A percentile compares a stretch with the other conserved stretches of the same genome.
Conservation (phyloP, 2,888 invertebrate genomes). For the Bellardia bayeri region DNA sequence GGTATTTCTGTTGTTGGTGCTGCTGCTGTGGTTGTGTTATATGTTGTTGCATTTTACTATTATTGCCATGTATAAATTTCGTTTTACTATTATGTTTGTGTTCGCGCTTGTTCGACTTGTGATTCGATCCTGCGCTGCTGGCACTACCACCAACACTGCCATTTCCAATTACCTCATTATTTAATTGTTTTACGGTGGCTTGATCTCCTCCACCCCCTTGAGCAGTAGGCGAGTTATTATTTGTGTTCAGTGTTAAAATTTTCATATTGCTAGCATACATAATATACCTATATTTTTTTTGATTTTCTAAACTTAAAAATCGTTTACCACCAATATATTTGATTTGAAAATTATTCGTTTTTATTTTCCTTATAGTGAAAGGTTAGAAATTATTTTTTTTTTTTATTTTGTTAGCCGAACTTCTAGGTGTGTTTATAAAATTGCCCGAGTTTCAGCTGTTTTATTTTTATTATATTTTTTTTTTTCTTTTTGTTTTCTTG, state of each 20-base stretch:
- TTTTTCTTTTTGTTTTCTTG: conserved; percentile 31
- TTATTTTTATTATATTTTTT: no score
- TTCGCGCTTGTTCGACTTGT: conserved; percentile 66
- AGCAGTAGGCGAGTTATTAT: conserved; percentile 37
- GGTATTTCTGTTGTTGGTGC: conserved; percentile 60
- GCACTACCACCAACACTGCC: conserved; percentile 9
- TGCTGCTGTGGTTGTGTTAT: conserved; percentile 60
- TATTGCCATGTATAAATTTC: conserved; percentile 58
- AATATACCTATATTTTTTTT: conserved; percentile 37
- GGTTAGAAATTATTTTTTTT: conserved; percentile 34
- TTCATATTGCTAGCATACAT: conserved; percentile 78
- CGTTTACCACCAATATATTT: conserved; percentile 36
- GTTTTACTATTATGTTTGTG: conserved; percentile 71
- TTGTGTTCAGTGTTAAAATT: conserved; percentile 78
- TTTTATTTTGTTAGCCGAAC: conserved; percentile 38
- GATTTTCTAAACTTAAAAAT: conserved; percentile 5
- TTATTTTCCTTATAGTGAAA: conserved; percentile 43
- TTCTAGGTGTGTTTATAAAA: conserved; percentile 70
- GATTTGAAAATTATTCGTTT: conserved; percentile 14
- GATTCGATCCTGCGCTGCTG: conserved; percentile 10
- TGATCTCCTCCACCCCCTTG: conserved; percentile 64
- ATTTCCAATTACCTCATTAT: conserved; percentile 16
- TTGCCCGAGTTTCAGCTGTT: conserved; percentile 64
- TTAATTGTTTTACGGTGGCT: conserved; percentile 69
- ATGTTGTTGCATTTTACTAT: conserved; percentile 65